A percentile compares a stretch with the other conserved stretches of the same genome.
These are phyloP conservation scores for Gopherus flavomarginatus DNA, from an alignment of 2,113 vertebrate genomes.

Conservation along the genomic window DNA sequence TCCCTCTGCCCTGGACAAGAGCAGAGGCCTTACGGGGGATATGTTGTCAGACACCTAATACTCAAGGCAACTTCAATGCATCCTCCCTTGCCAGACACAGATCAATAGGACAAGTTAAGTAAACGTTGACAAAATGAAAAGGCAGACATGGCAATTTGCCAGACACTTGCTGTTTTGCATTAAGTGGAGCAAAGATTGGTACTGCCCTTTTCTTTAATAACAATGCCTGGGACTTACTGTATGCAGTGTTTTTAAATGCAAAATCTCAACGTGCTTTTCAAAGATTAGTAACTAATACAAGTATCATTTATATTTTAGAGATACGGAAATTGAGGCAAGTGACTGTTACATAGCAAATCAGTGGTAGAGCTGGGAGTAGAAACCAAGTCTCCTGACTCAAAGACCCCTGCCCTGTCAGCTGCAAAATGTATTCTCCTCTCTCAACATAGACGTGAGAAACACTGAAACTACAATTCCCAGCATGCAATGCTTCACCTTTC, in stretches of 20 bases:
- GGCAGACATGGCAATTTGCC: background rate
- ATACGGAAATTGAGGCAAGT: background rate
- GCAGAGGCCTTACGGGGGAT: background rate
- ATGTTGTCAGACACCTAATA: background rate
- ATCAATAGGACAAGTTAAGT: background rate
- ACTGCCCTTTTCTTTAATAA: background rate
- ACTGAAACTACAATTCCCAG: background rate
- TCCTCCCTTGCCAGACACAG: rapidly evolving
- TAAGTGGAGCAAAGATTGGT: background rate
- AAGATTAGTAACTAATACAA: slow-evolving; percentile 11
- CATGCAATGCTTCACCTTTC: background rate
- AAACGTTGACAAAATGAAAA: background rate
- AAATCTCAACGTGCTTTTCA: background rate
- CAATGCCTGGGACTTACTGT: background rate
- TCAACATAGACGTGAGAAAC: background rate
- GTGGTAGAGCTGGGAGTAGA: background rate
- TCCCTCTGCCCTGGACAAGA: background rate
- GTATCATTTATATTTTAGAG: background rate
- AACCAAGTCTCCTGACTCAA: background rate
- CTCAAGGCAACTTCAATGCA: rapidly evolving
- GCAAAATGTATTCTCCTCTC: rapidly evolving
- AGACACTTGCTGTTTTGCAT: background rate
- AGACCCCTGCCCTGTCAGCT: background rate
- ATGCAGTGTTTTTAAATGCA: background rate
- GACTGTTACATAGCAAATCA: background rate